phyloP scores from a whole-genome alignment of 2,797 vertebrate genomes.

The Epinephelus malabaricus region DNA sequence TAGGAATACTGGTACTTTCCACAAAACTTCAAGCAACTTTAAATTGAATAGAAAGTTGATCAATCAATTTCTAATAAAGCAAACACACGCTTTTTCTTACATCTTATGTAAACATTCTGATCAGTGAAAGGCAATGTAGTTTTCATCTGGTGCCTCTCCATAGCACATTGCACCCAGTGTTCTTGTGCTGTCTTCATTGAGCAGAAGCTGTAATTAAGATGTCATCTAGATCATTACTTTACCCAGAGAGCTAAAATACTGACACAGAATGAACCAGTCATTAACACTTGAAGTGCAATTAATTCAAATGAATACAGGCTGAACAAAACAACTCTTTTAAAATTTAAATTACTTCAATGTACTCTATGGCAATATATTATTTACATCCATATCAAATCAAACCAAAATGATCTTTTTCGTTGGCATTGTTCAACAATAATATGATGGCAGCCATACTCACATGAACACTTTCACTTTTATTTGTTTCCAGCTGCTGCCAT shows the following conservation, averaged over 20 bases:
- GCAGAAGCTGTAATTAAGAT: slow-evolving; percentile 43
- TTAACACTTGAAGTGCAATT: background rate
- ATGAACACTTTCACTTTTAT: background rate
- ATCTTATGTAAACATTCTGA: background rate
- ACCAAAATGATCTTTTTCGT: background rate
- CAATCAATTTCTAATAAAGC: too few species aligned
- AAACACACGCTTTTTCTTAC: background rate
- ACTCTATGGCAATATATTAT: background rate
- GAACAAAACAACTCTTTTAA: background rate
- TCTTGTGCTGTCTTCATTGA: background rate
- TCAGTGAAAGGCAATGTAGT: background rate
- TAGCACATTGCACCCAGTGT: background rate
- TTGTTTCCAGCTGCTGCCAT: slow-evolving; percentile 42
- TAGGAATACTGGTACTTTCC: background rate
- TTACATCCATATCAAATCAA: background rate
- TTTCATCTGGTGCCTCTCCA: background rate
- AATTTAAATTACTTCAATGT: background rate
- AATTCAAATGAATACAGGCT: background rate
- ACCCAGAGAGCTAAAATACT: background rate
- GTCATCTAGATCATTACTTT: background rate
- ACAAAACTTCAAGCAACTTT: background rate
- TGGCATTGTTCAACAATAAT: background rate
- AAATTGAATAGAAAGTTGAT: background rate
- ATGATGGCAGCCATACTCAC: slow-evolving; percentile 17
- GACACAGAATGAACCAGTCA: background rate